These are phyloP conservation scores for Phyllotreta cruciferae DNA, from an alignment of 2,888 invertebrate species.

Conservation along the genomic window DNA sequence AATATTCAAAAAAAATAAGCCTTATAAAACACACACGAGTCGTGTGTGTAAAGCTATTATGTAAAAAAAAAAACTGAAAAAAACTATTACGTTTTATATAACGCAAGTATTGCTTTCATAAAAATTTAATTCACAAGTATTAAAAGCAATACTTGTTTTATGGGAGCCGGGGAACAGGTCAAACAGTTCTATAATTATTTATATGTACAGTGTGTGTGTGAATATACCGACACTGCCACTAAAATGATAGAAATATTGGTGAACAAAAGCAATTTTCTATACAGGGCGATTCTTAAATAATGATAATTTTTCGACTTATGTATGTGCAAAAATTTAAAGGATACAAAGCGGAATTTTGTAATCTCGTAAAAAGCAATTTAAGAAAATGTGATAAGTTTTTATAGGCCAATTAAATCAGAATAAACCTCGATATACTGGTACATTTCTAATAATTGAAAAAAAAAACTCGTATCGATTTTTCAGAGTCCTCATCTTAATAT, in stretches of 20 bases:
- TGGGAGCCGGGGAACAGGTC: conserved; percentile 15
- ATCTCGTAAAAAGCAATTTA: neutral
- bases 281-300: too few relatives aligned
- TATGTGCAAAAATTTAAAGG: too few relatives aligned
- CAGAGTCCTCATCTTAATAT: conserved; percentile 27
- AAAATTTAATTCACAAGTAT: neutral
- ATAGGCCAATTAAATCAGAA: too few relatives aligned
- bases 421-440: conserved; percentile 1
- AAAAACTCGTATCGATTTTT: conserved; percentile 10
- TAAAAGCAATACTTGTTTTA: conserved; percentile 19
- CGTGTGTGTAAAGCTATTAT: conserved; percentile 25
- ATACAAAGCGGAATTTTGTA: neutral
- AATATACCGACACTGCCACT: conserved; percentile 34
- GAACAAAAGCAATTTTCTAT: conserved; percentile 26
- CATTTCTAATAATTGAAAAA: conserved; percentile 9
- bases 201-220: conserved; percentile 30
- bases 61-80: conserved; percentile 26
- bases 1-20: conserved; percentile 33
- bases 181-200: conserved; percentile 37
- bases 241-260: conserved; percentile 20
- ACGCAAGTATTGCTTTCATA: conserved; percentile 13
- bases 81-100: conserved; percentile 10
- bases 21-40: conserved; percentile 28
- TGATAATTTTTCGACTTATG: too few relatives aligned
- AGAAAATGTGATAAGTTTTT: too few relatives aligned